Conservation (phyloP, 92 coral and sea anemone species). For the Scolanthus callimorphus region DNA sequence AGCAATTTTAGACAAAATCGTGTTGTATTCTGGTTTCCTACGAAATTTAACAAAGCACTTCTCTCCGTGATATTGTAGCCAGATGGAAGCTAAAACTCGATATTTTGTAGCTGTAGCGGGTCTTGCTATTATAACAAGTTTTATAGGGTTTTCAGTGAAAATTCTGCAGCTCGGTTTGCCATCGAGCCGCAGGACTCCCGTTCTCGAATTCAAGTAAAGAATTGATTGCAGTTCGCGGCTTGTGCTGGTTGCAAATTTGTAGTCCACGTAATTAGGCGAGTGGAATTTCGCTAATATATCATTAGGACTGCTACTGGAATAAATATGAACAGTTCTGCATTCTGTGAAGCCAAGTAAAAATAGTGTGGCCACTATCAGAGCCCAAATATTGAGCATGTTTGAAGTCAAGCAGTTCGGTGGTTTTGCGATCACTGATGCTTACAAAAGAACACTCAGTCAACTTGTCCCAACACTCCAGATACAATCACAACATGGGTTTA, state of each 20-base stretch:
- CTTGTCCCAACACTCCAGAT: too few relatives aligned
- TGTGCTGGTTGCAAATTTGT: conserved; percentile 19
- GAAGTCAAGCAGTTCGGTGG: conserved; percentile 10
- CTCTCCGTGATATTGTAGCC: conserved; percentile 34
- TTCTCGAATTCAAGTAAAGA: conserved; percentile 53
- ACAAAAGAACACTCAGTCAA: conserved; percentile 43
- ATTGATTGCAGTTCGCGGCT: conserved; percentile 33
- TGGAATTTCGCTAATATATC: conserved; percentile 58
- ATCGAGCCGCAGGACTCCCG: conserved; percentile 66
- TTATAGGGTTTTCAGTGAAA: conserved; percentile 44
- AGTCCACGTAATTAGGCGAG: conserved; percentile 32
- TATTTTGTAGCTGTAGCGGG: conserved; percentile 37
- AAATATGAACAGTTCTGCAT: conserved; percentile 66
- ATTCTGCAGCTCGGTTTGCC: conserved; percentile 58
- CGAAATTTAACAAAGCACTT: conserved; percentile 54
- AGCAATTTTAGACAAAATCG: conserved; percentile 38
- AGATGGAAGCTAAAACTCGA: conserved; percentile 21
- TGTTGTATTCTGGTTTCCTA: conserved; percentile 22
- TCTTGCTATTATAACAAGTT: conserved; percentile 48
- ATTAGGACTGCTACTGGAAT: conserved; percentile 45
- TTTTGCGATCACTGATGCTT: conserved; percentile 14
- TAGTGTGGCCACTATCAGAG: conserved; percentile 13
- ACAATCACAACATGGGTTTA: too few relatives aligned
- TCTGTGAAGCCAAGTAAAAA: conserved; percentile 29
- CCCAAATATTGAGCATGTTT: conserved; percentile 27